Conservation (phyloP, 2,888 invertebrate genomes). For the Caenorhabditis virilis region DNA sequence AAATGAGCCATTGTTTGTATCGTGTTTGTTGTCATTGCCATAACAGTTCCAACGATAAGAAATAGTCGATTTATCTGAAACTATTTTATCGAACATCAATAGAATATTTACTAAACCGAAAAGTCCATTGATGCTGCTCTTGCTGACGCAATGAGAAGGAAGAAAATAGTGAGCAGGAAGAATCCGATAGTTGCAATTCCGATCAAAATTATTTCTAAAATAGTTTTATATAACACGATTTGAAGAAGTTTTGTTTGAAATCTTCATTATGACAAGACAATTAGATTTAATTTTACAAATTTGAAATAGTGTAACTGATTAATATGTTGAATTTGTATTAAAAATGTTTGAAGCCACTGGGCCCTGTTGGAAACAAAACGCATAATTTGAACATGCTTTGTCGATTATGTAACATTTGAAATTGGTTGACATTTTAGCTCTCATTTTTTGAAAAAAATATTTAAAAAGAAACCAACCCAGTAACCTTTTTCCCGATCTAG, state of each 20-base stretch:
- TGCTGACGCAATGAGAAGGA: constrained; percentile 32
- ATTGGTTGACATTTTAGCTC: too few relatives aligned
- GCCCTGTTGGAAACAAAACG: too few relatives aligned
- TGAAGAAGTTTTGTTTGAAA: neutral
- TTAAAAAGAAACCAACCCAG: constrained; percentile 15
- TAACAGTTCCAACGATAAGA: constrained; percentile 30
- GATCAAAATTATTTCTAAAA: constrained; percentile 39
- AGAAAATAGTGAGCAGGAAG: constrained; percentile 32
- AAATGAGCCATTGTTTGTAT: constrained; percentile 39
- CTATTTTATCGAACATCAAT: too few relatives aligned
- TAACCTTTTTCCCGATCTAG: constrained; percentile 29
- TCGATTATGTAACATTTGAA: too few relatives aligned
- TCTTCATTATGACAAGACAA: too few relatives aligned
- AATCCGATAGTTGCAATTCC: constrained; percentile 31
- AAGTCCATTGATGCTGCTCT: constrained; percentile 38
- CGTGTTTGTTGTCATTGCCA: constrained; percentile 34
- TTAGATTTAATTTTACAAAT: too few relatives aligned
- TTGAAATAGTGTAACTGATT: too few relatives aligned
- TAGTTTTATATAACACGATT: neutral
- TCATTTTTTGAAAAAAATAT: too few relatives aligned
- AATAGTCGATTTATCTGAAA: constrained; percentile 30
- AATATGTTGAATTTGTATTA: too few relatives aligned
- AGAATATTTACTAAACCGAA: too few relatives aligned
- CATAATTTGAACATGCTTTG: too few relatives aligned
- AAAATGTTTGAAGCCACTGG: too few relatives aligned